These are phyloP conservation scores for Ethmia dodecea DNA, from an alignment of 2,888 invertebrate genomes.

Conservation along the genomic window DNA sequence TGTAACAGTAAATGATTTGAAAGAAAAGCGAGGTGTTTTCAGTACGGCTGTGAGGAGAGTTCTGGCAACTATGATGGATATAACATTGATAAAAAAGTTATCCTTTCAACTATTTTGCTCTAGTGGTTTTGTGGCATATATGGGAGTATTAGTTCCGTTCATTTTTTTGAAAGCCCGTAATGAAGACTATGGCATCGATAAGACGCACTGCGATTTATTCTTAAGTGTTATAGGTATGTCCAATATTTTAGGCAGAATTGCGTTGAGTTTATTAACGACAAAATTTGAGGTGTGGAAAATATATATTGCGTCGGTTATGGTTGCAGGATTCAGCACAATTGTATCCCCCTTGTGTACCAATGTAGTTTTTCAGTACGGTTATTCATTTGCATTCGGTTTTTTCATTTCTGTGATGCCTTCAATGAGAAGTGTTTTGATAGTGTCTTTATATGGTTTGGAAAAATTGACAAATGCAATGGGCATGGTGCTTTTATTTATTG, in stretches of 20 bases:
- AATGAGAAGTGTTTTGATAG: constrained; percentile 50
- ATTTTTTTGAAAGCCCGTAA: constrained; percentile 53
- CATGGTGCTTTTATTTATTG: constrained; percentile 57
- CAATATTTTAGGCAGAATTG: constrained; percentile 48
- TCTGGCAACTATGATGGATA: constrained; percentile 66
- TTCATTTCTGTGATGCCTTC: constrained; percentile 42
- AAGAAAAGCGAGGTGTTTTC: constrained; percentile 51
- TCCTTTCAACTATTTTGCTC: constrained; percentile 46
- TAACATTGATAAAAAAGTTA: constrained; percentile 40
- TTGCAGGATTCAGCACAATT: constrained; percentile 43
- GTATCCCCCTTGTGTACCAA: constrained; percentile 44
- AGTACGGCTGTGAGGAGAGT: constrained; percentile 62
- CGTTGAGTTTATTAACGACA: constrained; percentile 42
- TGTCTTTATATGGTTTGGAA: constrained; percentile 59
- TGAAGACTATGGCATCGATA: constrained; percentile 38
- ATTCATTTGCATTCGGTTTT: constrained; percentile 50
- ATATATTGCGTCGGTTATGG: constrained; percentile 26
- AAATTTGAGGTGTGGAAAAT: constrained; percentile 44
- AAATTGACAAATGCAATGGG: constrained; percentile 65
- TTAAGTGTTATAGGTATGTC: constrained; percentile 54
- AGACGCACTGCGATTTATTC: constrained; percentile 43
- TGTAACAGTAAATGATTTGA: constrained; percentile 51
- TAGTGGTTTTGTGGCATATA: constrained; percentile 44
- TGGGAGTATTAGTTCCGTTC: constrained; percentile 58
- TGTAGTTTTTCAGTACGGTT: constrained; percentile 50